Evolutionary conservation across 2,888 invertebrate species (phyloP), one percentile per base, ranked within the genome.

Genomic region (Frankliniella fusca): DNA sequence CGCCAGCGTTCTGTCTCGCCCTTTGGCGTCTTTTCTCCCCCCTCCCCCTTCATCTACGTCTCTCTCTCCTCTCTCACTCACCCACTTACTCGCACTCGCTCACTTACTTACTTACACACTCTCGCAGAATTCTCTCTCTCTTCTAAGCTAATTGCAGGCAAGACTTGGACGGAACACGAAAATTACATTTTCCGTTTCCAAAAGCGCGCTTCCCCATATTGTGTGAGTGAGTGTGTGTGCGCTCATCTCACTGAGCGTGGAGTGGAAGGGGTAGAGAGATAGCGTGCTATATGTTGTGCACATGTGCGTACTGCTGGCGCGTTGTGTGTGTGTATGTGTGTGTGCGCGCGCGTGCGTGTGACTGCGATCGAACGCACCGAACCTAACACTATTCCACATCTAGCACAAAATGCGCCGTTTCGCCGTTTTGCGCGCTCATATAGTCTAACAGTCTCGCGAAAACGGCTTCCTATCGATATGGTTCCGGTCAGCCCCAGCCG

Each of bases 181-280:
- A 76, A 76, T 76, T 76, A 76, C 70, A 76, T 76, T 76, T 76
- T 76, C 70, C 70, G 23, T 76, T 76, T 61, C 61, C 61, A 18
- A 61, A n/a, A 18, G 70, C 70, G 54, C 70, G 70, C 23, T 27
- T 15, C 54, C 15, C 20, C 20, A 54, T 20, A 15, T 20, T 15
- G 54, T 20, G 20, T 54, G 54, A 3, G 70, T 27, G 27, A 27
- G 70, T 76, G 70, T 70, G 70, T 70, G 70, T 23, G 70, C 23
- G 70, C 54, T 3, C 70, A 23, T n/a, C n/a, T n/a, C n/a, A n/a
- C n/a, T 23, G 23, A 23, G 70, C 70, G 70, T 61, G 10, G 61
- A 18, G 61, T 7, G 20, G 20, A 18, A 18, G 18, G 15, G 61
- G 15, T 11, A 61, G 61, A 61, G 20, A 61, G 61, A 18, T n/a